Evolutionary conservation across 2,113 vertebrate genomes (phyloP), one percentile per base, ranked within the genome.

Genomic region (Neogale vison): DNA sequence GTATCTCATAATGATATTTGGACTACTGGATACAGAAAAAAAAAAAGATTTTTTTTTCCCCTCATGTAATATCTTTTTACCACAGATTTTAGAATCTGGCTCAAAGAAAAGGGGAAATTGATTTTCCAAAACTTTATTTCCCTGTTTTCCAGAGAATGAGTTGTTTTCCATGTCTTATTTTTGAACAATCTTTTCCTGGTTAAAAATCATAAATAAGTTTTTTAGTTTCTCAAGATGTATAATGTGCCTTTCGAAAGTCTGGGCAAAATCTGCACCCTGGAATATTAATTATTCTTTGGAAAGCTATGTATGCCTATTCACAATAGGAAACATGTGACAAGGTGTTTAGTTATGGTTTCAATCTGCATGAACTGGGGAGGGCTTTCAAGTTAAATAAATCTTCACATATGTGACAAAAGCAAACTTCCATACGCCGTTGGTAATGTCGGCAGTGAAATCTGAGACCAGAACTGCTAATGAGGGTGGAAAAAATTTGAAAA

Each of bases 331-430:
- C 96, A 96, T 79, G 84, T 95, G 96, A 96, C 61, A 97, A 95
- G 95, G 90, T 96, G 84, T 87, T 95, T 76, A 59, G 89, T 81
- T 96, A 95, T 92, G 90, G 87, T 96, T 97, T 95, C 87, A 86
- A 96, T 90, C 80, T 71, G 92, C 52, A 24, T 39, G 90, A 92
- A 95, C 92, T 52, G 9, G 65, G 39, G 84, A 90, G 57, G 82
- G 57, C 85, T 98, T 97, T 97, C 95, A 97, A 97, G 89, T 96
- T 93, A 95, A 98, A 96, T 98, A 96, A 98, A 98, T 97, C 95
- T 94, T 96, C 91, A 34, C 84, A 79, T 77, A 77, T 97, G 88
- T 96, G 93, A 97, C 93, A 95, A 90, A 96, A 97, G 85, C 79
- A 96, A 90, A 83, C 39, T 93, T 86, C 4, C 8, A 26, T 95